A percentile compares a stretch with the other conserved stretches of the same genome.
Conservation (phyloP, 2,797 vertebrate species). For the Myotis daubentonii region DNA sequence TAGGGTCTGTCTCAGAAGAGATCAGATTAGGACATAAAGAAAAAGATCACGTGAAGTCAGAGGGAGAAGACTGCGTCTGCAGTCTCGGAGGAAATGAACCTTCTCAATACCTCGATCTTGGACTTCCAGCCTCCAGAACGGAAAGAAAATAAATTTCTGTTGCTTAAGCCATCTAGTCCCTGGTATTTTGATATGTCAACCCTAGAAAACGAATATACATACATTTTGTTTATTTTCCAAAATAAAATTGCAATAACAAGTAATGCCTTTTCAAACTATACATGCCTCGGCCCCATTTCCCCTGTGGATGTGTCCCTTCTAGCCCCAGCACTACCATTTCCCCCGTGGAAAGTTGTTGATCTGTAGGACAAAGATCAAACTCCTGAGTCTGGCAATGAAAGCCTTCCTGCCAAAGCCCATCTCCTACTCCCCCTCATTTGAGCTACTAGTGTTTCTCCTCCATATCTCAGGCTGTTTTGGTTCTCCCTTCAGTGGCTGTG, state of each 20-base stretch:
- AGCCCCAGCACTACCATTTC: not conserved
- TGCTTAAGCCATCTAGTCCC: not conserved
- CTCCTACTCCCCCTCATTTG: not conserved
- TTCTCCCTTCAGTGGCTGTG: not conserved
- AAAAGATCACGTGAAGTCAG: not conserved
- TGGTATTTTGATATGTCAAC: not conserved
- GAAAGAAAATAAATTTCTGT: conserved; percentile 12
- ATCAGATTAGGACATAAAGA: not conserved
- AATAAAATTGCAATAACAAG: not conserved
- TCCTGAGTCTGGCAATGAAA: not conserved
- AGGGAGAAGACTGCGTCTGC: not conserved
- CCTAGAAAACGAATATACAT: not conserved
- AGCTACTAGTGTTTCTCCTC: not conserved
- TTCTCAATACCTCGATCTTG: not conserved
- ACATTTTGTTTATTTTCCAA: conserved; percentile 44
- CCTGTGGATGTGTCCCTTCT: not conserved
- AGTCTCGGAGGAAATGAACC: not conserved
- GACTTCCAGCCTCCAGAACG: not conserved
- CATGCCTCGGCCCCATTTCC: not conserved
- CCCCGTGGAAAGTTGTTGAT: not conserved
- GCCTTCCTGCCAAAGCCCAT: not conserved
- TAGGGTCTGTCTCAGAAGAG: not conserved
- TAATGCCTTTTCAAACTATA: conserved; percentile 14
- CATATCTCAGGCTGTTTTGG: not conserved
- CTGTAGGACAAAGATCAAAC: not conserved